phyloP scores from a whole-genome alignment of 2,797 vertebrate genomes.

The Ibycter americanus region DNA sequence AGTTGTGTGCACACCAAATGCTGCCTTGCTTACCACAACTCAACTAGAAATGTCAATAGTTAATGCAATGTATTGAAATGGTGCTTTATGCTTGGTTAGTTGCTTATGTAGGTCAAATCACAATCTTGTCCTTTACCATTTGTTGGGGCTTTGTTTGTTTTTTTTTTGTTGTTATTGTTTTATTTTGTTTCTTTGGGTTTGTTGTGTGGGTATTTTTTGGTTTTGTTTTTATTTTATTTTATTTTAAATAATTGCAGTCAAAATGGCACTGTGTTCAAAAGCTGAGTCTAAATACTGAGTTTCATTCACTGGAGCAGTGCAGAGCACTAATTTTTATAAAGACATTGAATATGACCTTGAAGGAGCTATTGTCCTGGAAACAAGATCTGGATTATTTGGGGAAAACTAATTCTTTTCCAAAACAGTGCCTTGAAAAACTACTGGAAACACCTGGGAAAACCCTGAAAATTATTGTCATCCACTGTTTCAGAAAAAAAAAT shows the following conservation, averaged over 20 bases:
- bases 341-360: not conserved
- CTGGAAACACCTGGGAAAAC: not conserved
- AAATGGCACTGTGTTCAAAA: not conserved
- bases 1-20: not conserved
- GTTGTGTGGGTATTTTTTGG: not conserved
- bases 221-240: not conserved
- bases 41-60: not conserved
- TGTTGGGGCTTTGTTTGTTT: not conserved
- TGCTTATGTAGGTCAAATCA: not conserved
- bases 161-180: too few relatives aligned
- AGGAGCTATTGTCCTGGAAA: not conserved
- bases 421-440: not conserved
- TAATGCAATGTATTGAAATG: not conserved
- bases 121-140: not conserved
- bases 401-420: not conserved
- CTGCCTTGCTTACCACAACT: not conserved
- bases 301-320: not conserved
- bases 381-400: not conserved
- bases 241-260: not conserved
- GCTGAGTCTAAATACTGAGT: not conserved
- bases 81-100: not conserved
- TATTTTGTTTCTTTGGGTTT: not conserved
- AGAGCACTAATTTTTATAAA: not conserved
- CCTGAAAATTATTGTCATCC: not conserved
- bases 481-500: not conserved